Conservation (phyloP, 2,113 vertebrate genomes). For the Ovis canadensis region DNA sequence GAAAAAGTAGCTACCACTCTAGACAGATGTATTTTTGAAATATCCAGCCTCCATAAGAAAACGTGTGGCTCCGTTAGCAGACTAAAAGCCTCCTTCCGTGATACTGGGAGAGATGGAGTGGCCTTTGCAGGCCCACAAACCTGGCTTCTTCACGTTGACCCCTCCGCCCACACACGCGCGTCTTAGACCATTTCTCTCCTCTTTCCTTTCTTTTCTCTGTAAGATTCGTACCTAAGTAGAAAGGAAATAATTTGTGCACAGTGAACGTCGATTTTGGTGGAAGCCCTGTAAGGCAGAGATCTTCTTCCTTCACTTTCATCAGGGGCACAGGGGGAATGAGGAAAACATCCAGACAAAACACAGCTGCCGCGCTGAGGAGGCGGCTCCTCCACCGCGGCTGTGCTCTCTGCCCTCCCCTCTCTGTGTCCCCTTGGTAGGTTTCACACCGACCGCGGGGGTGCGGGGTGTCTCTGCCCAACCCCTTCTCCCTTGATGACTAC, state of each 20-base stretch:
- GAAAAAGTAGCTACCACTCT: slow-evolving; percentile 22
- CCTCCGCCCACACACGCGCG: neutral
- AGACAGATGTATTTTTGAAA: neutral
- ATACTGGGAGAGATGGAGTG: neutral
- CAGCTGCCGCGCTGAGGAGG: neutral
- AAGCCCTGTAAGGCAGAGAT: neutral
- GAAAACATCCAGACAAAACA: neutral
- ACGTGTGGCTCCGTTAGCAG: neutral
- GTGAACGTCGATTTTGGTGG: neutral
- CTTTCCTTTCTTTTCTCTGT: neutral
- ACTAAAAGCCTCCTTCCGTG: neutral
- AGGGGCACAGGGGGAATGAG: neutral
- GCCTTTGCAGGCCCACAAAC: neutral
- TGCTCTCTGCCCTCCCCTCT: neutral
- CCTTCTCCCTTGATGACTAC: neutral
- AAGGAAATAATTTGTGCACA: slow-evolving; percentile 25
- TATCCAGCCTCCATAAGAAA: neutral
- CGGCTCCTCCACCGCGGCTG: rapidly evolving
- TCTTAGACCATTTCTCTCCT: neutral
- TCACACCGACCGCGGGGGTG: rapidly evolving
- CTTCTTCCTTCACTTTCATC: neutral
- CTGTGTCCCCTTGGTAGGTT: neutral
- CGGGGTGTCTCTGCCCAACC: neutral
- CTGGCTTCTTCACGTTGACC: neutral
- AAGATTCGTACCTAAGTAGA: neutral